These are phyloP conservation scores for Dendroctonus valens DNA, from an alignment of 1,140 invertebrate genomes.

Conservation along the genomic window DNA sequence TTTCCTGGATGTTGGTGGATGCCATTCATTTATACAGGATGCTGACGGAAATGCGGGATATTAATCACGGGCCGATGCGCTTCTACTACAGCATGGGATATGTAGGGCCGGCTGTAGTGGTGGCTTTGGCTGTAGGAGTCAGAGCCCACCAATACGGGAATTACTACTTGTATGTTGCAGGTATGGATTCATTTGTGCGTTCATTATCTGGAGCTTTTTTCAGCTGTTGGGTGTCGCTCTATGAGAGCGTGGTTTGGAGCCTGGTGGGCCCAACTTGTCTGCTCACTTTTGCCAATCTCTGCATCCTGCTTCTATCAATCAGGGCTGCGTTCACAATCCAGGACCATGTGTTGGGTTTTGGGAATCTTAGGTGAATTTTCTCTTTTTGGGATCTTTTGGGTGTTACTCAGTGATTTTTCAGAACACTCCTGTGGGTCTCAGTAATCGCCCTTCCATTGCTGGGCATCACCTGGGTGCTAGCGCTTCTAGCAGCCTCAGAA, in stretches of 20 bases:
- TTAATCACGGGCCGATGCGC: conserved; percentile 92
- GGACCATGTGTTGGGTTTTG: conserved; percentile 86
- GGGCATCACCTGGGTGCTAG: conserved; percentile 77
- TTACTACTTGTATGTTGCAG: conserved; percentile 78
- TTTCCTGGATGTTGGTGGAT: conserved; percentile 90
- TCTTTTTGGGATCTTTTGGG: neutral
- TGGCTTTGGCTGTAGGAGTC: conserved; percentile 87
- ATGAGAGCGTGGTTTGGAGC: conserved; percentile 89
- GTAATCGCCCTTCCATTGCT: conserved; percentile 76
- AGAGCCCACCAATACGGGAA: conserved; percentile 95
- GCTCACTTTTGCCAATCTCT: conserved; percentile 73
- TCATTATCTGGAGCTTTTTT: conserved; percentile 17
- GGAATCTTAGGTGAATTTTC: conserved; percentile 72
- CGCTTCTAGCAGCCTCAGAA: conserved; percentile 77
- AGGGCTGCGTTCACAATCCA: conserved; percentile 88
- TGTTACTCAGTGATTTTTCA: conserved; percentile 49
- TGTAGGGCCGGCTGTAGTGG: conserved; percentile 88
- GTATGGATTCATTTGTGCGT: neutral
- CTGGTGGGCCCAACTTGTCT: conserved; percentile 81
- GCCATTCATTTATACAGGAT: conserved; percentile 91
- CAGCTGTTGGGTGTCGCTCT: conserved; percentile 93
- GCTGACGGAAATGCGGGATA: conserved; percentile 92
- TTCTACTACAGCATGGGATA: conserved; percentile 96
- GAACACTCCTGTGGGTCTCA: conserved; percentile 81
- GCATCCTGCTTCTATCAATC: conserved; percentile 80